Evolutionary conservation across 2,797 vertebrate species (phyloP), one percentile per base, ranked within the genome.

Genomic region (Ciconia nigra): DNA sequence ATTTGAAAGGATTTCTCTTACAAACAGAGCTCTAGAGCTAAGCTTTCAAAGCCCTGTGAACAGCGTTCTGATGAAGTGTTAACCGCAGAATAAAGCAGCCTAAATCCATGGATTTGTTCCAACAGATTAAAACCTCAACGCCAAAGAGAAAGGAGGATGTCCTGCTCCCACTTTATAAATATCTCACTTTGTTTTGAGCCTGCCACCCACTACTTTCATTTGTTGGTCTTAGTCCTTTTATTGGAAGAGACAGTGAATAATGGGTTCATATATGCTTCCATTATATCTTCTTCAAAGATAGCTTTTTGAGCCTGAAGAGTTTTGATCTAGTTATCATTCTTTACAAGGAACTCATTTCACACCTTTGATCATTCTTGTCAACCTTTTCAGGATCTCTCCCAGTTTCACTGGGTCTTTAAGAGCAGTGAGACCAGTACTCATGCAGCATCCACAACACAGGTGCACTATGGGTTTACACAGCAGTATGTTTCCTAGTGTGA

Each of bases 1-100:
- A 15, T 24, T 42, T 0, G 0, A 54, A 93, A 86, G 33, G 72
- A 94, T 83, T 96, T 93, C 58, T 90, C 70, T 76, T 35, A 58
- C 1, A 17, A 94, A 29, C 37, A 83, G 57, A 93, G 74, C 87
- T 80, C 90, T 44, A 42, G 47, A 95, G 82, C 41, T 93, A 94
- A 95, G 65, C 93, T 95, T 93, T 65, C 83, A 95, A 92, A 95
- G 70, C 57, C 51, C 31, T 28, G 47, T 2, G 33, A 93, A 92
- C 69, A 80, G 49, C 6, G 0, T 77, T 96, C 76, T 95, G 84
- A 96, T 91, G 42, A 85, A 94, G 65, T 57, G 42, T 83, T 96
- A 95, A 95, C 76, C 92, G 79, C 82, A 74, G 46, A 90, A 91
- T 78, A 96, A 95, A 95, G 94, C 72, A 72, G 87, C 67, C 70